Percentiles rank a stretch among this genome's conserved stretches.
These are phyloP conservation scores for Prietella phreatophila DNA, from an alignment of 2,113 vertebrate species.

Conservation along the genomic window DNA sequence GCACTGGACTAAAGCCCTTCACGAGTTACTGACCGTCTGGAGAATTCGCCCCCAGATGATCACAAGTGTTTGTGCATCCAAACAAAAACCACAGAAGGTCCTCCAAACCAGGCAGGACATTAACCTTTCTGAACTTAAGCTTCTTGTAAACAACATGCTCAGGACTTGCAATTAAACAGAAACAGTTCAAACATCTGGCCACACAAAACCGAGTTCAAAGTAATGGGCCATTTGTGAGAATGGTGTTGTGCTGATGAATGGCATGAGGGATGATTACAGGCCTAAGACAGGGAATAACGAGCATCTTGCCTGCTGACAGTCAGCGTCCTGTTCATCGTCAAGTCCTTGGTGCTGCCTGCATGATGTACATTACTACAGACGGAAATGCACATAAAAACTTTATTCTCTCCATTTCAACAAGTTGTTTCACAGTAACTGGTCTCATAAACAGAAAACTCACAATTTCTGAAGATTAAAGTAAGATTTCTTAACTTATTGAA, in stretches of 20 bases:
- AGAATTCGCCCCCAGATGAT: not conserved
- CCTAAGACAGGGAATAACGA: constrained; percentile 33
- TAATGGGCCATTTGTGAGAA: not conserved
- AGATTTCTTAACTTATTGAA: no score
- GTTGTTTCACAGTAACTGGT: no score
- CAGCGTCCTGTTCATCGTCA: not conserved
- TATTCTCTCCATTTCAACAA: no score
- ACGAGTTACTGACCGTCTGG: not conserved
- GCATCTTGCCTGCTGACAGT: constrained; percentile 39
- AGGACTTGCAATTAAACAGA: not conserved
- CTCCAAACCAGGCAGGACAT: not conserved
- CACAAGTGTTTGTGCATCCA: not conserved
- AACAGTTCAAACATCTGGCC: not conserved
- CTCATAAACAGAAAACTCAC: no score
- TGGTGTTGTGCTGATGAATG: not conserved
- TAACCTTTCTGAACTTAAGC: not conserved
- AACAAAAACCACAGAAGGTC: not conserved
- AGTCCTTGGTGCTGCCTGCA: not conserved
- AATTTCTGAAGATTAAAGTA: no score
- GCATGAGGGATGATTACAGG: constrained; percentile 2
- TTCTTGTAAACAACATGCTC: not conserved
- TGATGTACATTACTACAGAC: not conserved
- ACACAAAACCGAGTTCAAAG: not conserved
- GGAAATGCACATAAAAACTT: no score
- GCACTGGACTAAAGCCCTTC: not conserved